These are phyloP conservation scores for Accipiter virgatus DNA, from an alignment of 2,113 vertebrate genomes.

Conservation along the genomic window DNA sequence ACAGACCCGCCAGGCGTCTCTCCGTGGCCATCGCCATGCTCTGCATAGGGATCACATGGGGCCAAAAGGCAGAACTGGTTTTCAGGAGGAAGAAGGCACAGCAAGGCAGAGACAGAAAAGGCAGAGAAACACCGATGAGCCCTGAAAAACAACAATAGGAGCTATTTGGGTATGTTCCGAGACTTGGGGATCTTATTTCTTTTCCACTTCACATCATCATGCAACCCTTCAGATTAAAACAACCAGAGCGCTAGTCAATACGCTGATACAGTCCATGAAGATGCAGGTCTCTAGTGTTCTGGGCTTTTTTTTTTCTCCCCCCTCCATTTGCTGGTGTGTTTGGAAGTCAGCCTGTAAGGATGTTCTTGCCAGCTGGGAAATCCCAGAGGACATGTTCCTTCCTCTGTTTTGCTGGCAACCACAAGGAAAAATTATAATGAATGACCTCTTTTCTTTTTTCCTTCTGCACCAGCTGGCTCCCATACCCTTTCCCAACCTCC, in stretches of 20 bases:
- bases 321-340: background rate
- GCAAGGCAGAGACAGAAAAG: background rate
- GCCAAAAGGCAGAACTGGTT: background rate
- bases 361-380: conserved; percentile 28
- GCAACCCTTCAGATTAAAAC: background rate
- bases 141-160: background rate
- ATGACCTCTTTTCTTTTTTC: background rate
- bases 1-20: background rate
- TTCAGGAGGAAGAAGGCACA: background rate
- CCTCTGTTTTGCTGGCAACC: conserved; percentile 17
- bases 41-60: background rate
- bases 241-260: fast-evolving
- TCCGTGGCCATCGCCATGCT: fast-evolving
- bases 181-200: background rate
- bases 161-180: background rate
- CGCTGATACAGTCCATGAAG: background rate
- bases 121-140: background rate
- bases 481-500: background rate
- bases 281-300: background rate
- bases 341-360: conserved; percentile 6
- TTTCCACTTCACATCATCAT: background rate
- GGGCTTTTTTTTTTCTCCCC: background rate
- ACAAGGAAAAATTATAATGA: background rate
- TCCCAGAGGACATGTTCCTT: conserved; percentile 20
- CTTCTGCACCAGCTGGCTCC: conserved; percentile 1